A percentile compares a stretch with the other conserved stretches of the same genome.
phyloP scores from a whole-genome alignment of 2,113 vertebrate species.

The Dicaeum eximium region DNA sequence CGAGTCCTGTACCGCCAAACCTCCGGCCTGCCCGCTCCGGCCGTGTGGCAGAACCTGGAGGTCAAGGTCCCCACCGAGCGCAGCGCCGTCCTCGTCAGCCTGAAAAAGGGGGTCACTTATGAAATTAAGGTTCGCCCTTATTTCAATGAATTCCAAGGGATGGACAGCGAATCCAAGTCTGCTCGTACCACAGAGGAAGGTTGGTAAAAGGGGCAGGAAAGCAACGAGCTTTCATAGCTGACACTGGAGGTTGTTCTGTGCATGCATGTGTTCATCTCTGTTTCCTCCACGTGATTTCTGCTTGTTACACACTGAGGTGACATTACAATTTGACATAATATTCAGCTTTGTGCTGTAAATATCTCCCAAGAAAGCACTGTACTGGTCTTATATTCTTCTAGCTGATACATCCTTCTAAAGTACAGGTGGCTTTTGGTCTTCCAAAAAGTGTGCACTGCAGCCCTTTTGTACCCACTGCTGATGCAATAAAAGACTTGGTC shows the following conservation, averaged over 20 bases:
- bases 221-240: not conserved
- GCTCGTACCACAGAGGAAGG: slow-evolving; percentile 94
- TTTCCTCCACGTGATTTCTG: not conserved
- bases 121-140: slow-evolving; percentile 97
- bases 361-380: not conserved
- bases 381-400: not conserved
- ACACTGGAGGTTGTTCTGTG: not conserved
- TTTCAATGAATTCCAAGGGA: slow-evolving; percentile 98
- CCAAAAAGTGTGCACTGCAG: not conserved
- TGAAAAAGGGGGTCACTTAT: slow-evolving; percentile 93
- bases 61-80: slow-evolving; percentile 91
- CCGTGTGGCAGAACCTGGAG: slow-evolving; percentile 88
- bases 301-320: not conserved
- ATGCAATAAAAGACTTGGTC: not conserved
- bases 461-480: not conserved
- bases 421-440: not conserved
- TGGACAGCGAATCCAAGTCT: slow-evolving; percentile 94
- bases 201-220: slow-evolving; percentile 58
- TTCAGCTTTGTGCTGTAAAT: not conserved
- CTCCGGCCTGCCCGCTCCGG: slow-evolving; percentile 82
- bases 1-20: slow-evolving; percentile 91
- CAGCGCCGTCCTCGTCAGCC: slow-evolving; percentile 79
- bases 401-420: not conserved
- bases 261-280: accelerated
- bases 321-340: not conserved